Conservation (phyloP, 2,113 vertebrate genomes). For the Sciurus niger region DNA sequence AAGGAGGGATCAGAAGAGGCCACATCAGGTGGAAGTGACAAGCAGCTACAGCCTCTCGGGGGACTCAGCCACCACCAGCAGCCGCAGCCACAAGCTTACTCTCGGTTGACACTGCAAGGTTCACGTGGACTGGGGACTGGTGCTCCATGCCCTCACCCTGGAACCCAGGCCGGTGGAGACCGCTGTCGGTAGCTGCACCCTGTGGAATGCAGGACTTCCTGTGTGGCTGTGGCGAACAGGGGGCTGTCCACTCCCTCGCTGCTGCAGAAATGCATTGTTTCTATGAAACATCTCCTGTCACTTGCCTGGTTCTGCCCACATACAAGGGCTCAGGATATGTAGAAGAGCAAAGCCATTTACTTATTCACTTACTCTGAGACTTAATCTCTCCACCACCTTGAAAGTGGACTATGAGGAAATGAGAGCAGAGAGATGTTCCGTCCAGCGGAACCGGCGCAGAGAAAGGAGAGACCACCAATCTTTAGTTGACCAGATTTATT, state of each 20-base stretch:
- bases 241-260: not conserved
- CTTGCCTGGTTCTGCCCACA: not conserved
- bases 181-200: rapidly evolving
- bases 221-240: too few species aligned
- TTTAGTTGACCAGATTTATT: too few species aligned
- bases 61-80: not conserved
- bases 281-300: not conserved
- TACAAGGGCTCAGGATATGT: not conserved
- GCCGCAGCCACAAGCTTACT: too few species aligned
- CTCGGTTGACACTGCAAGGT: not conserved
- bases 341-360: not conserved
- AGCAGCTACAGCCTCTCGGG: not conserved
- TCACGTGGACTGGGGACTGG: too few species aligned
- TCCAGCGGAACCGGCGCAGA: too few species aligned
- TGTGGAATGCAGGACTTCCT: not conserved
- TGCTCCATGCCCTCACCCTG: not conserved
- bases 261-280: not conserved
- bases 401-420: not conserved
- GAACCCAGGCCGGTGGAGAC: not conserved
- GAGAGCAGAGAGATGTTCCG: too few species aligned
- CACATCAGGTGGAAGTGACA: rapidly evolving
- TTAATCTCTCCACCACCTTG: not conserved
- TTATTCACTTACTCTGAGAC: not conserved
- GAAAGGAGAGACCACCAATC: too few species aligned
- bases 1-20: not conserved